phyloP scores from a whole-genome alignment of 2,888 invertebrate species.

The Phyllotreta cruciferae region DNA sequence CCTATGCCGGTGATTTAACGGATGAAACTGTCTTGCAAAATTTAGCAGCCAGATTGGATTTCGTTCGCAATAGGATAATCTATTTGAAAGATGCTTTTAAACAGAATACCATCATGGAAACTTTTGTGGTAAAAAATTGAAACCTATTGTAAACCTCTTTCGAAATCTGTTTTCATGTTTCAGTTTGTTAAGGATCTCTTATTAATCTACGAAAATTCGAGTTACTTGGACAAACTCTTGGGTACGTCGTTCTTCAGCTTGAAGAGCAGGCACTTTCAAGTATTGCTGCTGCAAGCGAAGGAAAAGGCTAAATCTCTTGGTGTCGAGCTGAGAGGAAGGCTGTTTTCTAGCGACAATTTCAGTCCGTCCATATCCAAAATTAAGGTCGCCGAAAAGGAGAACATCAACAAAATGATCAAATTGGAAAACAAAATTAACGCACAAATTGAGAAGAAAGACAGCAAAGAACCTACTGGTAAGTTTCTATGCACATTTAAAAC shows the following conservation, averaged over 20 bases:
- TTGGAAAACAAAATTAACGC: conserved; percentile 56
- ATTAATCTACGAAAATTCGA: conserved; percentile 84
- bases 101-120: conserved; percentile 77
- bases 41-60: conserved; percentile 71
- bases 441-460: conserved; percentile 54
- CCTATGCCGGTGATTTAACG: conserved; percentile 64
- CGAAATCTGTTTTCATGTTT: conserved; percentile 41
- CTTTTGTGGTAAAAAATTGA: conserved; percentile 65
- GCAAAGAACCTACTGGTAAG: conserved; percentile 48
- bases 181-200: conserved; percentile 80
- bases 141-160: background rate
- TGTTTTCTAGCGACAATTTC: conserved; percentile 53
- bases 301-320: conserved; percentile 77
- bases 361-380: conserved; percentile 49
- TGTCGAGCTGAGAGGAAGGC: conserved; percentile 68
- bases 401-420: conserved; percentile 57
- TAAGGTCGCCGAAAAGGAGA: conserved; percentile 57
- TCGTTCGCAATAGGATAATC: conserved; percentile 55
- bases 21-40: conserved; percentile 62
- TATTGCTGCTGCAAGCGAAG: conserved; percentile 76
- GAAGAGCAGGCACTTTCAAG: conserved; percentile 71
- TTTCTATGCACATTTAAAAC: conserved; percentile 23
- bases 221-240: conserved; percentile 84
- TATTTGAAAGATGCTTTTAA: conserved; percentile 79
- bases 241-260: conserved; percentile 79